phyloP scores from a whole-genome alignment of 2,888 invertebrate genomes.

The Conops quadrifasciatus region DNA sequence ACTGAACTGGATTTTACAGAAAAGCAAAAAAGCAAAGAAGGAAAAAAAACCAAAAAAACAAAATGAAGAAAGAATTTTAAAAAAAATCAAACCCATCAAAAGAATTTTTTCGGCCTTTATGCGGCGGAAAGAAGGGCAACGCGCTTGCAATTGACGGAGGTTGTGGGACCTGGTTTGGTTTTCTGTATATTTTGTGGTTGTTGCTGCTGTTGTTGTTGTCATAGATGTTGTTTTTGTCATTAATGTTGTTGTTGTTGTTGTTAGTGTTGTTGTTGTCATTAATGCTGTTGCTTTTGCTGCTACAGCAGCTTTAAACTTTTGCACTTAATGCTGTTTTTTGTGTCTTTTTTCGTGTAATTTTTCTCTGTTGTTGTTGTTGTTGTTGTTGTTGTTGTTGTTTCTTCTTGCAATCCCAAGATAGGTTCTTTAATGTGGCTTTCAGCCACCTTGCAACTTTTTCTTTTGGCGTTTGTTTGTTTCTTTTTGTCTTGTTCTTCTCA shows the following conservation, averaged over 20 bases:
- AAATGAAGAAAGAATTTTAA: no score
- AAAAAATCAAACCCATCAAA: constrained; percentile 14
- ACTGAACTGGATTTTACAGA: neutral
- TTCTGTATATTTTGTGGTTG: no score
- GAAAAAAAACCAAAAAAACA: no score
- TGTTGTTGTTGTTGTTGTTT: neutral
- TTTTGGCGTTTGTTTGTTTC: constrained; percentile 10
- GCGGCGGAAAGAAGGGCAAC: neutral
- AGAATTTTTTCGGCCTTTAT: constrained; percentile 27
- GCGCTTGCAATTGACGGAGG: constrained; percentile 20
- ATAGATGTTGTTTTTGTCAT: neutral
- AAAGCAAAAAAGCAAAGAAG: no score
- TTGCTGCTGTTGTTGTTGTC: neutral
- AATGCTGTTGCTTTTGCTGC: neutral
- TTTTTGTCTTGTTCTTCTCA: neutral
- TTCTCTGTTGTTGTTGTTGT: neutral
- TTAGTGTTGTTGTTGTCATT: neutral
- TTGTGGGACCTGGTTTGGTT: constrained; percentile 12
- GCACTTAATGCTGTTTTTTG: constrained; percentile 15
- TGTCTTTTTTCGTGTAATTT: neutral
- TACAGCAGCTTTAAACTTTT: neutral
- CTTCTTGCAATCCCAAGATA: constrained; percentile 4
- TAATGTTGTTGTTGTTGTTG: neutral
- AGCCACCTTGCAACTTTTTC: constrained; percentile 4
- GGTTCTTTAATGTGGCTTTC: constrained; percentile 29